These are phyloP conservation scores for Saccopteryx bilineata DNA, from an alignment of 2,113 vertebrate species.

Conservation along the genomic window DNA sequence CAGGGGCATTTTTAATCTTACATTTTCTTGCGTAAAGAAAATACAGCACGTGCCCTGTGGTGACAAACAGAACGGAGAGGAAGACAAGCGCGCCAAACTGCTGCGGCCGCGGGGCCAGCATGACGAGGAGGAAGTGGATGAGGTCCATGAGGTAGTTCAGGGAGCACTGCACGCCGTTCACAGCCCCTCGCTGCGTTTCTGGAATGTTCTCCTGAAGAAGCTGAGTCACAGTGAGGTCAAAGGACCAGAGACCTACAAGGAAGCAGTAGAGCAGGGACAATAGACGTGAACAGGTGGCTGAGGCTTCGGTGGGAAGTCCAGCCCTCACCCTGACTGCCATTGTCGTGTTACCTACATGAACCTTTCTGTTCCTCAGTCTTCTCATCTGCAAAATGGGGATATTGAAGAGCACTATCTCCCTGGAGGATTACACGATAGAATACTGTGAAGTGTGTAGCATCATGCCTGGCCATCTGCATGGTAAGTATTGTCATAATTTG, in stretches of 20 bases:
- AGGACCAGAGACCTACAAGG: conserved; percentile 89
- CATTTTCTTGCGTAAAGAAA: conserved; percentile 89
- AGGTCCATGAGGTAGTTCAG: conserved; percentile 92
- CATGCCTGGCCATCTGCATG: neutral
- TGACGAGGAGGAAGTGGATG: conserved; percentile 89
- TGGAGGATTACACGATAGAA: neutral
- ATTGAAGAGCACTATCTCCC: neutral
- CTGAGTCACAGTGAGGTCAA: conserved; percentile 90
- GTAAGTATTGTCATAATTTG: neutral
- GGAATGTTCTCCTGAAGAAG: conserved; percentile 88
- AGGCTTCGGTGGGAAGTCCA: neutral
- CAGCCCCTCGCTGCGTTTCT: conserved; percentile 88
- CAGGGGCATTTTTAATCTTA: conserved; percentile 84
- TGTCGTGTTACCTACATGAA: neutral
- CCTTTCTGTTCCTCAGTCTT: neutral
- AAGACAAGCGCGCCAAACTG: conserved; percentile 88
- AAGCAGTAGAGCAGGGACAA: neutral
- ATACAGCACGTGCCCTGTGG: conserved; percentile 82
- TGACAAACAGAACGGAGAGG: conserved; percentile 63
- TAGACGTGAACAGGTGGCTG: neutral
- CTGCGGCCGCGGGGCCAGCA: conserved; percentile 87
- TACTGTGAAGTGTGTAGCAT: neutral
- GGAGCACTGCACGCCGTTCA: conserved; percentile 90
- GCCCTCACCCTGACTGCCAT: neutral
- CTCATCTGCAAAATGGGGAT: neutral